Base-by-base conservation (phyloP, 2,888 invertebrate species). In the Mayetiola destructor region DNA sequence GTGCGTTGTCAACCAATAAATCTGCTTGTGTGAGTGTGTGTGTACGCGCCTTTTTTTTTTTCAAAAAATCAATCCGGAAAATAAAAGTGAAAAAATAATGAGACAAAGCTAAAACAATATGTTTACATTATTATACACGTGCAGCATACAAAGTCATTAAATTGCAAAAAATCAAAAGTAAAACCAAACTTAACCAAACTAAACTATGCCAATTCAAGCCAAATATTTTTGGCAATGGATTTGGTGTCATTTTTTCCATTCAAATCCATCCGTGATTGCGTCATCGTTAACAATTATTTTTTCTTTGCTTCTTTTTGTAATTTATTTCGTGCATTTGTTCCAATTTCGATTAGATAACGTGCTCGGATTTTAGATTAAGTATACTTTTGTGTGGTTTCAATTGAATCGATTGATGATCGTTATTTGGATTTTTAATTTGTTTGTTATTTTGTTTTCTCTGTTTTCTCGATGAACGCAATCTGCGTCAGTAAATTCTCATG, bases 91-190 rank as follows among this genome's bases (percentile, higher is more conserved):
- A 8, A 21, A 21, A 40, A 20, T n/a, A 27, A 27, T 27, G 23
- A 6, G 27, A 48, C n/a, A 23, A 48, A n/a, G n/a, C n/a, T n/a
- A n/a, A n/a, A 48, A 27, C 48, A 48, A 18, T 27, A 32, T 27
- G 16, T 48, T 27, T n/a, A 48, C 23, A 48, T 27, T 27, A 16
- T 27, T 27, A n/a, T 27, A 48, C n/a, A 27, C 48, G 48, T 48
- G 48, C 48, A 48, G 48, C 48, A 48, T 48, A 48, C 27, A 48
- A 48, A 48, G n/a, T 48, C 48, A 48, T 27, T n/a, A 48, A 48
- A 8, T 48, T 48, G 27, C 48, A 48, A n/a, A 27, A 23, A 27
- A 48, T 20, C 27, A 48, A 48, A n/a, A n/a, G n/a, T n/a, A n/a
- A n/a, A n/a, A n/a, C n/a, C n/a, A n/a, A n/a, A n/a, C n/a, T n/a